These are phyloP conservation scores for Drosophila tripunctata DNA, from an alignment of 2,888 invertebrate species.

Conservation along the genomic window DNA sequence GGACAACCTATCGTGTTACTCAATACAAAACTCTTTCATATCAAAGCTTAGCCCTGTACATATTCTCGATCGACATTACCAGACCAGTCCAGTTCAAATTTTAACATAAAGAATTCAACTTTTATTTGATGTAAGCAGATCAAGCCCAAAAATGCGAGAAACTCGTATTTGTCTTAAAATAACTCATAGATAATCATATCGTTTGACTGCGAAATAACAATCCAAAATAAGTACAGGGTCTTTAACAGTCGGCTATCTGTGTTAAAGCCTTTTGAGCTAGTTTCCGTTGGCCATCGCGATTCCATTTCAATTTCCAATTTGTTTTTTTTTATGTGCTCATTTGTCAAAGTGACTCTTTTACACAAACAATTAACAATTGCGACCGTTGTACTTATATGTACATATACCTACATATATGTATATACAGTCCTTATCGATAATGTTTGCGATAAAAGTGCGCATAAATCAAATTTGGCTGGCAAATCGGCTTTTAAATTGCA, in stretches of 20 bases:
- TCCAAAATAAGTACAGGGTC: not conserved
- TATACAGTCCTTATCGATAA: constrained; percentile 18
- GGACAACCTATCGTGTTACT: constrained; percentile 18
- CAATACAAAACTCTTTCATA: no score
- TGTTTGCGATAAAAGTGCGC: constrained; percentile 25
- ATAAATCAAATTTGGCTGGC: constrained; percentile 36
- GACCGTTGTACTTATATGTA: not conserved
- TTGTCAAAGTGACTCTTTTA: constrained; percentile 26
- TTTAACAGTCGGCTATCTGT: not conserved
- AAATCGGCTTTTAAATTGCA: constrained; percentile 9
- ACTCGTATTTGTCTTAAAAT: no score
- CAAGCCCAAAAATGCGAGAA: no score
- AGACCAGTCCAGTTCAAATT: no score
- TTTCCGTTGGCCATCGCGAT: not conserved
- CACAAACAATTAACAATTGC: constrained; percentile 22
- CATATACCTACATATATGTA: not conserved
- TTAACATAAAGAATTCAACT: no score
- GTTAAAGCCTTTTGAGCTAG: not conserved
- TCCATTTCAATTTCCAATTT: not conserved
- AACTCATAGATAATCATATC: no score
- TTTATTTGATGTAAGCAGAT: no score
- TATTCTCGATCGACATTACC: no score
- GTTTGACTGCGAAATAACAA: no score
- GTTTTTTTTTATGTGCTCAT: constrained; percentile 19
- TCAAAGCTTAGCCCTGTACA: no score